Evolutionary conservation across 1,140 invertebrate genomes (phyloP), one percentile per base, ranked within the genome.

Genomic region (Gryon sp.): DNA sequence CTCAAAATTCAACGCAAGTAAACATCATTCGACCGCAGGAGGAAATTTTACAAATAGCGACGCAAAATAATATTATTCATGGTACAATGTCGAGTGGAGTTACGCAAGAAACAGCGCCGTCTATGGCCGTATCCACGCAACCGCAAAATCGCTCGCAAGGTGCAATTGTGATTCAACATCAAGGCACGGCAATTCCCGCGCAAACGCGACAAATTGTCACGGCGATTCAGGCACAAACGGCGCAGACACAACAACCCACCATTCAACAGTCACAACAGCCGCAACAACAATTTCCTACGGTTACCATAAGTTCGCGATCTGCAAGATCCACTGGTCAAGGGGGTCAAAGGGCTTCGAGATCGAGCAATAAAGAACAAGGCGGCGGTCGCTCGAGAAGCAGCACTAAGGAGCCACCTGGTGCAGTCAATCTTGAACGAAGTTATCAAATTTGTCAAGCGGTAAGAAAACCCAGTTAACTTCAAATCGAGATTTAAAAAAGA

Each of bases 401-500:
- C 18, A 92, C 90, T 34, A 95, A 94, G 86, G 92, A 95, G 59
- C 95, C 95, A 3, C 95, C 95, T 0, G 95, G 95, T 2, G 94
- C 94, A 15, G 95, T 98, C 4, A 98, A 98, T 88, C 88, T 98
- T 8, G 96, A 98, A 84, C 90, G 97, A 20, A 98, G 97, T 80
- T 97, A 98, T 84, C 96, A 98, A 87, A 99, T 99, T 79, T 98
- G 97, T 87, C 96, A 98, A 87, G 96, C 95, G 28, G 96, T 97
- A 76, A 80, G n/a, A n/a, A n/a, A n/a, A n/a, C n/a, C n/a, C n/a
- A n/a, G n/a, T n/a, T n/a, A n/a, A n/a, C n/a, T n/a, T n/a, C n/a
- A n/a, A n/a, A n/a, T n/a, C n/a, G n/a, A n/a, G n/a, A n/a, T n/a
- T n/a, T n/a, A n/a, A n/a, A n/a, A n/a, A n/a, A n/a, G n/a, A n/a